Conservation (phyloP, 2,888 invertebrate genomes). For the Pachymerium ferrugineum region DNA sequence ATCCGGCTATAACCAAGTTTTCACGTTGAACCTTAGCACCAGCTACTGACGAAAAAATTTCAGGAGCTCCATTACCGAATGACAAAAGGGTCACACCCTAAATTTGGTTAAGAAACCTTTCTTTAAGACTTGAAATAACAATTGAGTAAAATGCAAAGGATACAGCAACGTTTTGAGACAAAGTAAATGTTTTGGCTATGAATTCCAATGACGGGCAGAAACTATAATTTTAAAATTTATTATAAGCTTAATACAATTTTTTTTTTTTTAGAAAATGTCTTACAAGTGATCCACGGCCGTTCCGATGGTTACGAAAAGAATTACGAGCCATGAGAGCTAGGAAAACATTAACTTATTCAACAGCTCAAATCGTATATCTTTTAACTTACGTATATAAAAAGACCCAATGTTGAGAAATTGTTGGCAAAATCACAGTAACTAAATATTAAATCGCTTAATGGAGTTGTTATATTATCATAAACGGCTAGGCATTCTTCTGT, state of each 20-base stretch:
- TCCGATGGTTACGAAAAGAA: conserved; percentile 55
- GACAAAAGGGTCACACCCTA: conserved; percentile 60
- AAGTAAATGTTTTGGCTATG: conserved; percentile 49
- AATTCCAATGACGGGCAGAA: conserved; percentile 55
- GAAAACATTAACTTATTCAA: conserved; percentile 34
- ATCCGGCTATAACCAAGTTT: conserved; percentile 47
- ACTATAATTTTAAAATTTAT: conserved; percentile 44
- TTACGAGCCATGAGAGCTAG: conserved; percentile 50
- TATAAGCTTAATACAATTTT: not conserved
- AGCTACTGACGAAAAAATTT: conserved; percentile 60
- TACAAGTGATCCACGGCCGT: conserved; percentile 58
- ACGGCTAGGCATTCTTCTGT: not conserved
- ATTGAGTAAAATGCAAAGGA: not conserved
- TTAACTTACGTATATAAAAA: not conserved
- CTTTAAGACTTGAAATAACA: not conserved
- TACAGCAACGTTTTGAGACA: conserved; percentile 56
- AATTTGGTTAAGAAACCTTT: not conserved
- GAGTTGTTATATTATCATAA: not conserved
- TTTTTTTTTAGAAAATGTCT: conserved; percentile 41
- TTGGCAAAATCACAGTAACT: conserved; percentile 5
- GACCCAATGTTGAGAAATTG: not conserved
- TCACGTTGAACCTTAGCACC: conserved; percentile 47
- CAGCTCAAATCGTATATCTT: not conserved
- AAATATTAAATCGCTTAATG: not conserved
- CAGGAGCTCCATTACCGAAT: conserved; percentile 65